Evolutionary conservation across 2,888 invertebrate genomes (phyloP), one percentile per base, ranked within the genome.

Genomic region (Ormia ochracea): DNA sequence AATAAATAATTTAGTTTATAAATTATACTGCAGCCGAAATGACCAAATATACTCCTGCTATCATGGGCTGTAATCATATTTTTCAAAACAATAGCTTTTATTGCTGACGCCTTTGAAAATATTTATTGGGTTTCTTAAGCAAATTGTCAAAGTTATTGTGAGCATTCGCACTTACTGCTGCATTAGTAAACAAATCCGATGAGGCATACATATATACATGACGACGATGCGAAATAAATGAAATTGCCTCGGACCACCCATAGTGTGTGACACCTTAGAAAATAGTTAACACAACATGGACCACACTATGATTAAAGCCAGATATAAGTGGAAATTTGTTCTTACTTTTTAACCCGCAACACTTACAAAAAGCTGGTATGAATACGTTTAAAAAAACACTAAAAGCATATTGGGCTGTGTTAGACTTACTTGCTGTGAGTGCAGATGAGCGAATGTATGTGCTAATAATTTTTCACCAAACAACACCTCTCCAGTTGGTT

Each of bases 391-490:
- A n/a, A n/a, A n/a, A n/a, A n/a, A n/a, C n/a, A n/a, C 68, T 43
- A 28, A 26, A 66, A 65, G 66, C 63, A 54, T 75, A 74, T 65
- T 75, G 61, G 76, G 68, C 58, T 80, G 68, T 65, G 72, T 80
- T 76, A 68, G 76, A 76, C 48, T 41, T n/a, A n/a, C 28, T 48
- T 43, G 50, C 68, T 33, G 43, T 61, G 48, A n/a, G 41, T 38
- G 31, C 19, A 3, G 7, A 48, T 36, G 54, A 61, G 56, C 82
- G 78, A 83, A 83, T 85, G 33, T 58, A 52, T 83, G 78, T 83
- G 84, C 85, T 85, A 85, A 85, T 87, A 86, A 86, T 85, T 87
- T 86, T 84, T 84, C 84, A 83, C 84, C 83, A 86, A 87, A 86
- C 87, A 87, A 86, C 86, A 88, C 86, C 87, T 85, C 84, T 82